Percentiles rank a stretch among this genome's conserved stretches.
Conservation (phyloP, 2,113 vertebrate genomes). For the human region DNA sequence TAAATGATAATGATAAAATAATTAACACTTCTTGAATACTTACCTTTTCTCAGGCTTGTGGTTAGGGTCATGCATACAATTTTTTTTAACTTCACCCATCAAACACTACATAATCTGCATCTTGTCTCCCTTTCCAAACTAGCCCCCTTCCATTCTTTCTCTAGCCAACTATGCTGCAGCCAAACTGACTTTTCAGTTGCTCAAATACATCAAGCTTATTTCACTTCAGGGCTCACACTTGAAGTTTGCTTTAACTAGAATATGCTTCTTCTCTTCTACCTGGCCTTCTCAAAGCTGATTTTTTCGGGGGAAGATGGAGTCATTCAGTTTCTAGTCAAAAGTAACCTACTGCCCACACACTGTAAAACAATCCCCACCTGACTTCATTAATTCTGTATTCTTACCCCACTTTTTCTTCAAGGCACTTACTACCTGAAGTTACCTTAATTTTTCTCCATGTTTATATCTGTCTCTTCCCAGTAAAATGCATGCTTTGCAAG, state of each 20-base stretch:
- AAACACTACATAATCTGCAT: neutral
- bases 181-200: neutral
- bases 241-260: neutral
- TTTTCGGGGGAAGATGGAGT: neutral
- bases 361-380: neutral
- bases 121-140: neutral
- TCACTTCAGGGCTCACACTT: neutral
- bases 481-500: neutral
- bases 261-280: neutral
- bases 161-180: neutral
- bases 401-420: neutral
- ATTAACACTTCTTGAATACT: neutral
- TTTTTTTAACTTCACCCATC: neutral
- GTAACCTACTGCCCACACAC: neutral
- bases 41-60: neutral
- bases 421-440: neutral
- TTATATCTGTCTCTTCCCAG: neutral
- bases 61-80: neutral
- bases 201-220: neutral
- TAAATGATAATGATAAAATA: neutral
- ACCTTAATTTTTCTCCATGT: neutral
- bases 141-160: neutral
- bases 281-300: neutral
- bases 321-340: neutral
- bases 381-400: neutral